These are phyloP conservation scores for Rana temporaria DNA, from an alignment of 2,113 vertebrate genomes.

Conservation along the genomic window DNA sequence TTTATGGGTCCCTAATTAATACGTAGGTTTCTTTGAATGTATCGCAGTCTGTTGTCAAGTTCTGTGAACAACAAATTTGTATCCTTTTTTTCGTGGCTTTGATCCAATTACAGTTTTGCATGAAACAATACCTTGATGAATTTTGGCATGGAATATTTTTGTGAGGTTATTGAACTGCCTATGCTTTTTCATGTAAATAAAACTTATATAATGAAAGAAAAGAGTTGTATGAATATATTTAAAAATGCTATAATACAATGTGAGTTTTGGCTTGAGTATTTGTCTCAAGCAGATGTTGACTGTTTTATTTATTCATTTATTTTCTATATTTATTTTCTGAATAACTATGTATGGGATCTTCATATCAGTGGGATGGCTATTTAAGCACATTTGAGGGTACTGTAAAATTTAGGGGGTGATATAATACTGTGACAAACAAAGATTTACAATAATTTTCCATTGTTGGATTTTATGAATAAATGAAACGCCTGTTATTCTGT, in stretches of 20 bases:
- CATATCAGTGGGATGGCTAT: constrained; percentile 62
- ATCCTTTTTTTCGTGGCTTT: constrained; percentile 44
- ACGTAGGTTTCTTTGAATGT: constrained; percentile 49
- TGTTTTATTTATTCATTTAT: constrained; percentile 23
- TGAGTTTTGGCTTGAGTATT: constrained; percentile 20
- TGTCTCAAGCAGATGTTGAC: constrained; percentile 50
- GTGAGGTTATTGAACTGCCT: constrained; percentile 47
- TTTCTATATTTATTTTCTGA: constrained; percentile 28
- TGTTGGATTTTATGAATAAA: constrained; percentile 72
- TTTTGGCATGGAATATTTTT: constrained; percentile 52
- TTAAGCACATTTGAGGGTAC: constrained; percentile 60
- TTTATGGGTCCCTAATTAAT: constrained; percentile 18
- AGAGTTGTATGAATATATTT: constrained; percentile 34
- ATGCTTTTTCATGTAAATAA: constrained; percentile 51
- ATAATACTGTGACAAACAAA: constrained; percentile 60
- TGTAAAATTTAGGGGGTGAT: constrained; percentile 62
- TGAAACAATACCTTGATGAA: constrained; percentile 49
- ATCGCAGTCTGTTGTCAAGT: constrained; percentile 46
- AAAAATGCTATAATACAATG: constrained; percentile 18
- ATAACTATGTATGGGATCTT: constrained; percentile 59
- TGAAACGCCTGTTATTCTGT: constrained; percentile 62
- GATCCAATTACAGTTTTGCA: constrained; percentile 49
- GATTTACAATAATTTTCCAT: constrained; percentile 51
- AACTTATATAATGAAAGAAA: constrained; percentile 10
- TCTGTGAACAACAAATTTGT: constrained; percentile 40